Percentiles rank a stretch among this genome's conserved stretches.
Evolutionary conservation across 30 jellyfish, hydroid and myxozoan species (phyloP).

Genomic region (Hydractinia echinata): DNA sequence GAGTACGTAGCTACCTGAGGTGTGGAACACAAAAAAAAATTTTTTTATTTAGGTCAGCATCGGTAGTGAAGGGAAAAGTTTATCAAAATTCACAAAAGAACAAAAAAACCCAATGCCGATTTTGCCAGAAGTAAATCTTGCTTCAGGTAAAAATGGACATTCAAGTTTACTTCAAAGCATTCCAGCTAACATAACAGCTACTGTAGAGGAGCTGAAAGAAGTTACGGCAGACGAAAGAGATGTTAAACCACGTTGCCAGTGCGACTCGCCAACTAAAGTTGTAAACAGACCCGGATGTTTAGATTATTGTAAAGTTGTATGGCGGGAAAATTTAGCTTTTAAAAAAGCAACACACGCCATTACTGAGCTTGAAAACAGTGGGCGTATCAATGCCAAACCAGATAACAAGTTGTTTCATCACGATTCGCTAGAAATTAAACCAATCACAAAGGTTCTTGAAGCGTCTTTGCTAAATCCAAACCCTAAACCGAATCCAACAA

Average conservation of each 20-base stretch:
- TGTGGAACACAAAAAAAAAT: background rate
- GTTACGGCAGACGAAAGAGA: background rate
- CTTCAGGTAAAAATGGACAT: background rate
- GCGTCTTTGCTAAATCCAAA: background rate
- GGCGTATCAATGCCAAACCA: background rate
- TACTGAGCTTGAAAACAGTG: slow-evolving; percentile 10
- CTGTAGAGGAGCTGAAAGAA: slow-evolving; percentile 2
- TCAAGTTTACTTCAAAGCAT: background rate
- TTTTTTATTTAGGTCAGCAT: slow-evolving; percentile 4
- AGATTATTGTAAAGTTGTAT: slow-evolving; percentile 17
- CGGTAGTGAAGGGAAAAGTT: slow-evolving; percentile 1
- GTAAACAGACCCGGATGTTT: slow-evolving; percentile 27
- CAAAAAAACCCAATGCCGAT: background rate
- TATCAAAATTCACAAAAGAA: background rate
- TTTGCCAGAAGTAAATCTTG: background rate
- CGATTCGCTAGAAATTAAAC: background rate
- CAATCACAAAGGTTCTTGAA: slow-evolving; percentile 7
- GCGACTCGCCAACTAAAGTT: slow-evolving; percentile 8
- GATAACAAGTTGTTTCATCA: background rate
- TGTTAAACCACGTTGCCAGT: slow-evolving; percentile 6
- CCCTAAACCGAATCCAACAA: no score
- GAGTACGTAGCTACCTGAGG: background rate
- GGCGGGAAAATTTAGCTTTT: background rate
- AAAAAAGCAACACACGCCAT: slow-evolving; percentile 1
- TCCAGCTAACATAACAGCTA: background rate